Evolutionary conservation across 2,113 vertebrate genomes (phyloP), one percentile per base, ranked within the genome.

Genomic region (Platanista minor): DNA sequence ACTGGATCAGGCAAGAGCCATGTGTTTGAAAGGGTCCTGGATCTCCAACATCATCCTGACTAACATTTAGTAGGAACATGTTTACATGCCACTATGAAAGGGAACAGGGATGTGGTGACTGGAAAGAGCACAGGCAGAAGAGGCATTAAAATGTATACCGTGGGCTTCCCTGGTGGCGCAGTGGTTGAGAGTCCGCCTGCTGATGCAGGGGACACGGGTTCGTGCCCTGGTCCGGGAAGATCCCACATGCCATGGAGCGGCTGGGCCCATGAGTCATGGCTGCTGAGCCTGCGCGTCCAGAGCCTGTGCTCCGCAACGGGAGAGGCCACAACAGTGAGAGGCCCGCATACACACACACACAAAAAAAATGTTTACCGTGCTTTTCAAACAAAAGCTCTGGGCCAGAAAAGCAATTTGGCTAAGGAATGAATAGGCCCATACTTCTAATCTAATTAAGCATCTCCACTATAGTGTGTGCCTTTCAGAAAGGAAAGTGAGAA

Each of bases 381-480:
- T 82, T 75, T 86, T 41, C 86, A 72, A 94, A 93, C 67, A 86
- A 88, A 94, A 94, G 39, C 59, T 77, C 29, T 62, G 36, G 36
- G 49, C 41, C 83, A 95, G 80, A 27, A 94, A 83, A 74, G 25
- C 74, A 92, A 52, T 77, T 69, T 77, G 54, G 91, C 78, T 92
- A 71, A 96, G 54, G 80, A 84, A 91, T 25, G 41, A 90, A 46
- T 41, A 71, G 46, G 5, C 36, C 52, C 49, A 2, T 33, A 59
- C 15, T 94, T 96, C 69, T 31, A 82, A 52, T 33, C 18, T 77
- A 74, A 82, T 41, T 39, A 84, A 93, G 39, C 88, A 66, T 94
- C 81, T 80, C 94, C 64, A 49, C 61, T 36, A 18, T 14, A 86
- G 74, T 33, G 57, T 75, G 91, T 96, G 89, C 97, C 97, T 97